Base-by-base conservation (phyloP, 1,140 invertebrate genomes). In the Daktulosphaira vitifoliae region DNA sequence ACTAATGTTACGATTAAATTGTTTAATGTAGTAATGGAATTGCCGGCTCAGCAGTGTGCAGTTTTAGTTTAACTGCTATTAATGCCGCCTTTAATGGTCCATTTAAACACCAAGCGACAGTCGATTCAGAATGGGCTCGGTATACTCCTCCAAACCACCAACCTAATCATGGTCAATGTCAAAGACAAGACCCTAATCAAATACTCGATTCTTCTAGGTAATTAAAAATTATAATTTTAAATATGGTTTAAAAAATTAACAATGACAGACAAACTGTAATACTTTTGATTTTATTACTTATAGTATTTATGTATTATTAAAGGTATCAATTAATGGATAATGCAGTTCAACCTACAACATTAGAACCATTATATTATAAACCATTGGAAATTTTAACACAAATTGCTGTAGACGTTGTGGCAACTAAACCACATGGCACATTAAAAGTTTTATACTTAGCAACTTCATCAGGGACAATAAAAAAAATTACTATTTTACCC, bases 31-130 rank as follows among this genome's bases (percentile, higher is more conserved):
- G 88, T 16, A 96, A 96, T 72, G 87, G 89, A 68, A 92, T 98
- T 67, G 81, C 85, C 13, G 93, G 92, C 7, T 95, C 93, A 9
- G 94, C 95, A 0, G 83, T 98, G 0, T 98, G 95, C 75, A 84
- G 88, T 0, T 98, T 90, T 77, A 92, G 88, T 71, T 82, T 96
- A 75, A 82, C 84, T 0, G 80, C 90, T 0, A 89, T 98, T 11
- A 80, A 86, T 46, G 77, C 82, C 6, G 84, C 90, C 0, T 98
- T 98, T 73, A 80, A 84, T 46, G 93, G 94, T 0, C 82, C 86
- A 1, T 97, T 93, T 76, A 93, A 93, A 70, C 82, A 88, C 68
- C 90, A 92, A 74, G 81, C 86, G 52, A 81, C 84, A 13, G 79
- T 83, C 0, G 81, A 81, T 23, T 85, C 87, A 5, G 81, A 85